Conservation (phyloP, 1,140 invertebrate species). For the Aphis gossypii region DNA sequence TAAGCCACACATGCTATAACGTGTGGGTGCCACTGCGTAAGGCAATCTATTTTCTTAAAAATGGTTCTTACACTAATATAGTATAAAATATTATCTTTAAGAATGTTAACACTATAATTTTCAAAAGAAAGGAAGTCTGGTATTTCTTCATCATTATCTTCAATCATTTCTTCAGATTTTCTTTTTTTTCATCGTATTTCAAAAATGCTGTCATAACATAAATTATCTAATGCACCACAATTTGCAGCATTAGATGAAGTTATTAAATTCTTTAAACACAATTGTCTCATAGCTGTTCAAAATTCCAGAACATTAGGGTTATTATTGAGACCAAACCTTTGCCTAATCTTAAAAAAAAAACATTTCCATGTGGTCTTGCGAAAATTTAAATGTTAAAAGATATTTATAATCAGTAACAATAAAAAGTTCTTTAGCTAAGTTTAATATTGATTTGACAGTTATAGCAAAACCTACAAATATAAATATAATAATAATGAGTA, state of each 20-base stretch:
- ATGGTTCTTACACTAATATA: slow-evolving; percentile 4
- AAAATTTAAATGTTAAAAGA: background rate
- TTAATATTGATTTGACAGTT: background rate
- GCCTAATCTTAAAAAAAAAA: background rate
- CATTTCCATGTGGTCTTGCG: background rate
- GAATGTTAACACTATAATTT: slow-evolving; percentile 3
- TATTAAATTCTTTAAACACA: background rate
- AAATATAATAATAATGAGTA: background rate
- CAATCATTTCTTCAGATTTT: slow-evolving; percentile 36
- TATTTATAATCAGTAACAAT: background rate
- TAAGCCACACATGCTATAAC: background rate
- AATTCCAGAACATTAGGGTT: slow-evolving; percentile 9
- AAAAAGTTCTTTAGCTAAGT: background rate
- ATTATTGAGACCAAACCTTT: background rate
- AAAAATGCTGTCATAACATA: background rate
- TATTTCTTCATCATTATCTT: background rate
- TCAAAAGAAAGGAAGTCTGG: slow-evolving; percentile 4
- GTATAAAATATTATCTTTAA: slow-evolving; percentile 48
- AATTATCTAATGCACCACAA: slow-evolving; percentile 11
- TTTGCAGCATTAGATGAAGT: background rate
- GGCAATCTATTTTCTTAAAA: background rate
- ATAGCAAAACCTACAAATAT: background rate
- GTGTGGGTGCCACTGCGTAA: background rate
- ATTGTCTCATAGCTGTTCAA: background rate
- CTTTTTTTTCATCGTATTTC: slow-evolving; percentile 26